Evolutionary conservation across 2,113 vertebrate species (phyloP), one percentile per base, ranked within the genome.

Genomic region (Halichoeres trimaculatus): DNA sequence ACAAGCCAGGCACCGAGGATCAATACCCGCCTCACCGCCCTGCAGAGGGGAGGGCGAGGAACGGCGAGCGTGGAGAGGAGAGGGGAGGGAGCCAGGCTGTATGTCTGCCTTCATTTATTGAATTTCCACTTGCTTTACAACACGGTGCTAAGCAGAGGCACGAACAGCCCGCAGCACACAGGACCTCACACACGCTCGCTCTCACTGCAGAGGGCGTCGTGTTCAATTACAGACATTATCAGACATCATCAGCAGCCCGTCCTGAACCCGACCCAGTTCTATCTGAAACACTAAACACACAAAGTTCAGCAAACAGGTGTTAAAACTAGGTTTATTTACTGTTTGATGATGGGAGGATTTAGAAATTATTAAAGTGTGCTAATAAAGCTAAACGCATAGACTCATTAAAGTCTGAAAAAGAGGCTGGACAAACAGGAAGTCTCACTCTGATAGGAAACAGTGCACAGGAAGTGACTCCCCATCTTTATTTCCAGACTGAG

Each of bases 121-220:
- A 72, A 82, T 86, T 87, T 88, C 78, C 75, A 75, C 81, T 87
- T 63, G 60, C 74, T 89, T 78, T 85, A 85, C 84, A 90, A 78
- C 66, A 36, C 22, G 8, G 63, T 65, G 80, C 77, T 74, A 74
- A 87, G 53, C 75, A 77, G 83, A 74, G 64, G 70, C 86, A 90
- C 74, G 51, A 47, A 85, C 58, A 74, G 67, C 65, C 83, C 55
- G 73, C 38, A 80, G 81, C 80, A 50, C 50, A 51, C 72, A 43
- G 65, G 71, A 50, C 61, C 64, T 17, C 63, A 74, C 20, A 35
- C 38, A 55, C 57, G n/a, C 30, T 4, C 30, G 6, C 30, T 4
- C 30, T 4, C 30, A 30, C 30, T n/a, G 35, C 78, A 41, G 59
- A 41, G 36, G 23, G 12, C 50, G 2, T 1, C 19, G 10, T 26